Evolutionary conservation across 2,888 invertebrate genomes (phyloP), one percentile per base, ranked within the genome.

Genomic region (Thymelicus sylvestris): DNA sequence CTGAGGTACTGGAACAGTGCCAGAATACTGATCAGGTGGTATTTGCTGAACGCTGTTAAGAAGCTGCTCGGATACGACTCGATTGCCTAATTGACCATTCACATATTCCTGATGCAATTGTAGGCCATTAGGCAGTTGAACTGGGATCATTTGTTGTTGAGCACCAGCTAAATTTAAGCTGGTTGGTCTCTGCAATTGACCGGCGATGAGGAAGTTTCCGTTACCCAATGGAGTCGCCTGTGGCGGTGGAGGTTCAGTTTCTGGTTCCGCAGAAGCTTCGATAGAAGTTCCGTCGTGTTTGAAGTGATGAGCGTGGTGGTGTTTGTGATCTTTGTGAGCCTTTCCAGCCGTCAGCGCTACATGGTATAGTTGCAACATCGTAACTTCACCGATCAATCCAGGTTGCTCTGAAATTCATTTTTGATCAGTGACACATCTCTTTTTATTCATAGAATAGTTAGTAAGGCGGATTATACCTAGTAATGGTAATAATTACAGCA

Each of bases 281-380:
- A 96, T 86, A 15, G 95, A 94, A 15, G 92, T 93, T 0, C 97
- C 97, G 75, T 97, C 96, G 82, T 97, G 96, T 79, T 95, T 96
- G 81, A 96, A 97, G 80, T 96, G 96, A 83, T 97, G 97, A 0
- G 95, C 97, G 87, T 97, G 97, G 83, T 97, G 97, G 82, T 97
- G 97, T 82, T 97, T 97, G 88, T 97, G 97, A 81, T 97, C 97
- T 76, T 96, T 96, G 89, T 97, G 97, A 0, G 97, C 97, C 86
- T 97, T 97, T 0, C 97, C 97, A 2, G 97, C 97, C 3, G 97
- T 97, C 72, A 97, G 83, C 0, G 97, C 97, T 0, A 97, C 97
- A 72, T 95, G 95, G 89, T 97, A 97, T 19, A 97, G 86, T 84
- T 97, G 97, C 0, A 97, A 86, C 95, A 97, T 95, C 2, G 97